phyloP scores from a whole-genome alignment of 2,797 vertebrate genomes.

The Smutsia gigantea region DNA sequence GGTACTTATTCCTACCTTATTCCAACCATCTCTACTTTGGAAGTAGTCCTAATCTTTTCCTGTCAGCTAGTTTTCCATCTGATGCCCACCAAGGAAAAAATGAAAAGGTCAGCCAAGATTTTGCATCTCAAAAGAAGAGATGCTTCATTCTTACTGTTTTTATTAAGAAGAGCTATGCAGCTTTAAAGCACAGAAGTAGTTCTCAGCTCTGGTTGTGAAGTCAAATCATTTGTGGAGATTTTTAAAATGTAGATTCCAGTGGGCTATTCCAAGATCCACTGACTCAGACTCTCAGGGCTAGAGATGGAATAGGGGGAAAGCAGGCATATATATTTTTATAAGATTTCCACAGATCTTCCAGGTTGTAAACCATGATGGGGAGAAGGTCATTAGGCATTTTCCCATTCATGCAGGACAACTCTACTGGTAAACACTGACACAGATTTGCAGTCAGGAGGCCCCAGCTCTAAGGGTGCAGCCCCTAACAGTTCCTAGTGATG shows the following conservation, averaged over 20 bases:
- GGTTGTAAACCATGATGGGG: neutral
- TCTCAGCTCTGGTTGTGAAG: neutral
- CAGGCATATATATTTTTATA: neutral
- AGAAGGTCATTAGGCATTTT: neutral
- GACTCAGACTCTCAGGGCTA: neutral
- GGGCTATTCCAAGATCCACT: neutral
- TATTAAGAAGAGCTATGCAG: neutral
- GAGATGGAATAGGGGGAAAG: neutral
- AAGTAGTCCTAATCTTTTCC: neutral
- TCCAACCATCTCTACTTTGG: neutral
- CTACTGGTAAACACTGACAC: neutral
- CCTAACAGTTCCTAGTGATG: neutral
- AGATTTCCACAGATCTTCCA: neutral
- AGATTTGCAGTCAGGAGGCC: slow-evolving; percentile 13
- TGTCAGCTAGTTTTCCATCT: slow-evolving; percentile 23
- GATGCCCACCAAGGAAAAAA: slow-evolving; percentile 14
- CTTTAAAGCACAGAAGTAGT: neutral
- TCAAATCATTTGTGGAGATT: neutral
- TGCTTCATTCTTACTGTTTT: neutral
- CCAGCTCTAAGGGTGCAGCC: neutral
- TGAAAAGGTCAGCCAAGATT: neutral
- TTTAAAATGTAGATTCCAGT: neutral
- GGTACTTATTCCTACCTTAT: neutral
- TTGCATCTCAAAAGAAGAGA: slow-evolving; percentile 11
- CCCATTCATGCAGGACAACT: neutral